Conservation (phyloP, 1,140 invertebrate species). For the Kradibia gibbosae region DNA sequence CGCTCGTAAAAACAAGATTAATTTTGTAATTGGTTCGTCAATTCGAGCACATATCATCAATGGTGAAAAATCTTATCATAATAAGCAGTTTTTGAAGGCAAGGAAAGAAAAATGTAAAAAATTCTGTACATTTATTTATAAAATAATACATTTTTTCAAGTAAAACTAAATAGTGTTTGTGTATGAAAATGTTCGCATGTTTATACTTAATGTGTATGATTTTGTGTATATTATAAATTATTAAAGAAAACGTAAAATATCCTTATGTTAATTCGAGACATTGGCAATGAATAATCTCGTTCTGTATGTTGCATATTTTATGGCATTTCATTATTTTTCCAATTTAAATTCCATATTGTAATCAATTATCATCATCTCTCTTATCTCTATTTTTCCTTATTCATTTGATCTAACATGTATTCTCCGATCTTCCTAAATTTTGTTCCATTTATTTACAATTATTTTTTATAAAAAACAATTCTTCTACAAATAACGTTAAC, state of each 20-base stretch:
- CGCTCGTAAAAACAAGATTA: too few species aligned
- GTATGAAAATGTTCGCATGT: constrained; percentile 35
- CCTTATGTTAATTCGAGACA: constrained; percentile 41
- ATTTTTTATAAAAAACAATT: constrained; percentile 25
- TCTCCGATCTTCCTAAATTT: too few species aligned
- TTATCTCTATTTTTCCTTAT: not conserved
- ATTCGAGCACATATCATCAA: not conserved
- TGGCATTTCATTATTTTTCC: constrained; percentile 43
- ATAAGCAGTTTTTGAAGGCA: too few species aligned
- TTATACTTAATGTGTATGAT: constrained; percentile 38
- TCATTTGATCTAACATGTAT: not conserved
- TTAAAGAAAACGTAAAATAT: constrained; percentile 45
- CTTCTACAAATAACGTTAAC: not conserved
- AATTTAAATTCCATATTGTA: constrained; percentile 18
- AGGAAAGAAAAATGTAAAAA: too few species aligned
- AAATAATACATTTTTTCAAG: constrained; percentile 61
- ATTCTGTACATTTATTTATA: constrained; percentile 71
- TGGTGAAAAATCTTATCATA: not conserved
- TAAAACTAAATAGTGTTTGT: constrained; percentile 47
- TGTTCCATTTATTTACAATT: constrained; percentile 18
- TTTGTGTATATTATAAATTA: constrained; percentile 50
- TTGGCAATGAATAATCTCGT: constrained; percentile 26
- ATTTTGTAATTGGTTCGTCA: too few species aligned
- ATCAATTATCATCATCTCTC: constrained; percentile 4
- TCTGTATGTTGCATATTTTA: constrained; percentile 31